Percentiles rank a stretch among this genome's conserved stretches.
Evolutionary conservation across 2,113 vertebrate genomes (phyloP).

Genomic region (Seriola aureovittata): DNA sequence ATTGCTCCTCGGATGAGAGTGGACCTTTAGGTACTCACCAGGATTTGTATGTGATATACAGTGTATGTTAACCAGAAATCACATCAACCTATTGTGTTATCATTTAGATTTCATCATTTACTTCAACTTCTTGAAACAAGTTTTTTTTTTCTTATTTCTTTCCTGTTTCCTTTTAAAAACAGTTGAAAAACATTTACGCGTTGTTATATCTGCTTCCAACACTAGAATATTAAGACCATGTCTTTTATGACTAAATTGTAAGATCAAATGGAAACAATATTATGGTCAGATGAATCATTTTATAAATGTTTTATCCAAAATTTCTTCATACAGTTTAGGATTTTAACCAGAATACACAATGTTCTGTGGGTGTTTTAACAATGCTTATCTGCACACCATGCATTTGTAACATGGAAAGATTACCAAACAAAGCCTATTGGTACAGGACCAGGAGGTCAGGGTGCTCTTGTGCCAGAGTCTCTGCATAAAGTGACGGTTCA

Average conservation of each 20-base stretch:
- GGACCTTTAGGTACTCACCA: neutral
- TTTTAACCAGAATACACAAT: no score
- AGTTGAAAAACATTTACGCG: neutral
- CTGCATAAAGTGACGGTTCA: neutral
- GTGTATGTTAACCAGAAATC: no score
- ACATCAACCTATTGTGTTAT: neutral
- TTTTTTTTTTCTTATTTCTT: no score
- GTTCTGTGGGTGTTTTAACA: no score
- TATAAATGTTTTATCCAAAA: no score
- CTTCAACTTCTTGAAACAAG: neutral
- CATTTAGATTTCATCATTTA: neutral
- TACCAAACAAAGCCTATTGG: no score
- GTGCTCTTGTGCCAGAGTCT: no score
- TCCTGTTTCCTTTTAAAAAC: neutral
- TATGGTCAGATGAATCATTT: neutral
- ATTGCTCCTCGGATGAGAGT: neutral
- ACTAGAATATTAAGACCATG: neutral
- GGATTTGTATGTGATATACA: no score
- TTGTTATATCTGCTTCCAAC: neutral
- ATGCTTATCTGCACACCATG: no score
- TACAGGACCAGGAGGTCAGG: no score
- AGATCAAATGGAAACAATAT: neutral
- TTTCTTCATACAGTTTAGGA: no score
- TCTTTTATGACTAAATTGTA: neutral
- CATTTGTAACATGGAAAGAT: no score